Evolutionary conservation across 2,888 invertebrate genomes (phyloP), one percentile per base, ranked within the genome.

Genomic region (Hermaeophaga mercurialis): DNA sequence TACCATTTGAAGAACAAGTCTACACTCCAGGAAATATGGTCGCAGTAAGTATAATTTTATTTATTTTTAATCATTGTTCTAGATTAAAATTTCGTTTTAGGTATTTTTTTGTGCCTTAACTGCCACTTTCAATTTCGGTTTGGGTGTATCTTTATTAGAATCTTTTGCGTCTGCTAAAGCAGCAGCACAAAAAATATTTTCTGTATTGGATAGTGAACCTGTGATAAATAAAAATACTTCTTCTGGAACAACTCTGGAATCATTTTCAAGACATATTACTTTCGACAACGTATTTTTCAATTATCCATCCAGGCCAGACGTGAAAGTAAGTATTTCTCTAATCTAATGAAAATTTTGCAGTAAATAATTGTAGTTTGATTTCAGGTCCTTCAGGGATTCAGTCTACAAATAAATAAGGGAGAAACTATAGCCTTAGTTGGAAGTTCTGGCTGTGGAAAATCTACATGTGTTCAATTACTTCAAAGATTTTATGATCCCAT

Each of bases 361-460:
- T n/a, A n/a, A n/a, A n/a, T n/a, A n/a, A n/a, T n/a, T n/a, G n/a
- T n/a, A n/a, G n/a, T n/a, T n/a, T n/a, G n/a, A 39, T 11, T 39
- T 12, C 19, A 39, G 39, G 22, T 39, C 3, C 18, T 39, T 39
- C 8, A 85, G 64, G 85, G 83, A 1, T 74, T 91, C 0, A 76
- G 83, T 57, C 77, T 91, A n/a, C 80, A 81, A 14, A 81, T 91
- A n/a, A 73, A 82, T 18, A 78, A 80, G 39, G 89, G 89, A 0
- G 84, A 88, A 73, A 91, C 89, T 0, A 78, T 91, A 1, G 91
- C 91, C 0, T 72, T 92, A 9, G 90, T 91, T 1, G 94, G 89
- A 54, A 77, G 84, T 1, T 91, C 91, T 61, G 95, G 95, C 0
- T 92, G 92, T 72, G 95, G 94, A 5, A 95, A 95, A 78, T 91